Evolutionary conservation across 2,888 invertebrate species (phyloP), one percentile per base, ranked within the genome.

Genomic region (Hanleya hanleyi): DNA sequence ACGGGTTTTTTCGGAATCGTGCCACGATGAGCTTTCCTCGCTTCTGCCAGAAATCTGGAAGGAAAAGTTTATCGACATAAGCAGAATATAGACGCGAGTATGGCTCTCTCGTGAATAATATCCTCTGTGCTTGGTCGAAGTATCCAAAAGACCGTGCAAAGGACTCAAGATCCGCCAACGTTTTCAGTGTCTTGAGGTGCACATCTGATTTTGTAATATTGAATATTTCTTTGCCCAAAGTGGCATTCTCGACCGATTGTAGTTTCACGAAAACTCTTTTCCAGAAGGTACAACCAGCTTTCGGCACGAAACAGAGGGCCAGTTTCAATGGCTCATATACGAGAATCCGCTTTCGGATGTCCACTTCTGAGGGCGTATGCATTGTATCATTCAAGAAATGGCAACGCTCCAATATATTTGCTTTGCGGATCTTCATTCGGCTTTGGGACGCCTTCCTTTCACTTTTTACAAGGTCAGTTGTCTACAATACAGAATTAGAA

Each of bases 271-370:
- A 76, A 32, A 76, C 64, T 33, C 73, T 73, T 22, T 72, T 71
- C 78, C 78, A 78, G 71, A 69, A 73, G n/a, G 78, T 78, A 37
- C 76, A 76, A 22, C 73, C 77, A 3, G 68, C 73, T 67, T 75
- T 70, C 1, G 70, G 37, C 26, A 67, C 36, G 18, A 36, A 49
- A 33, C 72, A 72, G 33, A 62, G 62, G 4, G 72, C 22, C 1
- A 72, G 47, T 3, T 68, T 47, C 7, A 35, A 26, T 1, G 15
- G 33, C 7, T 50, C n/a, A 33, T 66, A 41, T 6, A 36, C 51
- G 6, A 67, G 32, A 0, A 67, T 41, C 47, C 32, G 61, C 1
- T 35, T 22, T 41, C 49, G n/a, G n/a, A n/a, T n/a, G n/a, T n/a
- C n/a, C n/a, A n/a, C n/a, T n/a, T n/a, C n/a, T n/a, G n/a, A n/a